Conservation (phyloP, 2,113 vertebrate species). For the Cyprinodon brontotheroides region DNA sequence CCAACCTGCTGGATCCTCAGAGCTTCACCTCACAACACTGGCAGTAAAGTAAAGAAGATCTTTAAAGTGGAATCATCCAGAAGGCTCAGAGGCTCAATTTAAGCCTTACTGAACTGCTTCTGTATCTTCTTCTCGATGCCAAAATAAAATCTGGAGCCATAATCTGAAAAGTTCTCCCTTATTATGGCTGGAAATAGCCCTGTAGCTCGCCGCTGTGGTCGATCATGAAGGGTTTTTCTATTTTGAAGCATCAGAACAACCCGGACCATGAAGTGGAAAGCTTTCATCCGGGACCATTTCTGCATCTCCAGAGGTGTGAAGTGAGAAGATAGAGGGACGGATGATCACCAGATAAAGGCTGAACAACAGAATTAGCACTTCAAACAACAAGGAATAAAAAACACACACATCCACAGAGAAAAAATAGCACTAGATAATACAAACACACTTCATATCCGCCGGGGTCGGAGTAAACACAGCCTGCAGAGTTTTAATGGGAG, state of each 20-base stretch:
- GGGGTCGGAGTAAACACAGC: conserved; percentile 61
- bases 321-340: conserved; percentile 51
- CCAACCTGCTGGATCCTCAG: too few relatives aligned
- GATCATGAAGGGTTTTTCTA: neutral
- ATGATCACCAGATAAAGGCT: conserved; percentile 69
- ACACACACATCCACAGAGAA: conserved; percentile 7
- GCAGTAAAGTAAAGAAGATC: too few relatives aligned
- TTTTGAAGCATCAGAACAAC: conserved; percentile 30
- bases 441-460: conserved; percentile 58
- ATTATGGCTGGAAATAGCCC: conserved; percentile 3
- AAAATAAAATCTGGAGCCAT: neutral
- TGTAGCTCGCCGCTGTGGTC: neutral
- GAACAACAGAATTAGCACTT: conserved; percentile 73
- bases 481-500: conserved; percentile 60
- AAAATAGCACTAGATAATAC: conserved; percentile 16
- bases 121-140: neutral
- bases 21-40: too few relatives aligned
- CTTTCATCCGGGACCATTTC: conserved; percentile 43
- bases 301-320: conserved; percentile 60
- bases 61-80: neutral
- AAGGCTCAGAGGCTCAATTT: neutral
- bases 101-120: too few relatives aligned
- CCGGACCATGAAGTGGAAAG: conserved; percentile 42
- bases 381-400: conserved; percentile 54
- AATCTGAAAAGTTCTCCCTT: conserved; percentile 9